A percentile compares a stretch with the other conserved stretches of the same genome.
Evolutionary conservation across 2,888 invertebrate species (phyloP).

Genomic region (Synergus japonicus): DNA sequence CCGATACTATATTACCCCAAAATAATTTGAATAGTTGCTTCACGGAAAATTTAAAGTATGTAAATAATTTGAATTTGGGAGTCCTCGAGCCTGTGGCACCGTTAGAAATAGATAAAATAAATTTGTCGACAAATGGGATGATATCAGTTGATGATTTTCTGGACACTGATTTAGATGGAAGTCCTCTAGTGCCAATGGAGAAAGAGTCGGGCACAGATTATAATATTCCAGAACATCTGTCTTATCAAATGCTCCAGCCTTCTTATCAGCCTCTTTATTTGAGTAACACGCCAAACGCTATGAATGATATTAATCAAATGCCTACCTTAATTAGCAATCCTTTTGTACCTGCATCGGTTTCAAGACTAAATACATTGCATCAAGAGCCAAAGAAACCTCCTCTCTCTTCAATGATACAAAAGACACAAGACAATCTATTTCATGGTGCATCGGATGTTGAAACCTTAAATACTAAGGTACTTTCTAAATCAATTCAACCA

Average conservation of each 20-base stretch:
- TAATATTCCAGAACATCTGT: slow-evolving; percentile 52
- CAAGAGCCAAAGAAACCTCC: slow-evolving; percentile 58
- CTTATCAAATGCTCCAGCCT: slow-evolving; percentile 29
- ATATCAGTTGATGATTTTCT: slow-evolving; percentile 60
- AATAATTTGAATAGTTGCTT: background rate
- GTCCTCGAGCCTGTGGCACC: background rate
- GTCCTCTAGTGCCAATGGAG: slow-evolving; percentile 61
- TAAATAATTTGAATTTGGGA: background rate
- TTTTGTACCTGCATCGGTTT: slow-evolving; percentile 65
- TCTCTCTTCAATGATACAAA: background rate
- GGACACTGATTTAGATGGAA: slow-evolving; percentile 65
- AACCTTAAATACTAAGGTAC: background rate
- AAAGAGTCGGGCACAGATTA: slow-evolving; percentile 46
- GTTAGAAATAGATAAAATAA: background rate
- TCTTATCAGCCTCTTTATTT: slow-evolving; percentile 63
- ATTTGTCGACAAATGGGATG: slow-evolving; percentile 47
- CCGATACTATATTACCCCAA: slow-evolving; percentile 43
- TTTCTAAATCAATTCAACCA: background rate
- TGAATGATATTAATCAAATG: slow-evolving; percentile 66
- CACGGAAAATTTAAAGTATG: background rate
- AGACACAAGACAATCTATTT: background rate
- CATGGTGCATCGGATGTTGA: background rate
- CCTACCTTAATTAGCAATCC: slow-evolving; percentile 65
- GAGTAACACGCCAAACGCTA: slow-evolving; percentile 62
- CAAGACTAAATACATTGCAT: slow-evolving; percentile 68